Conservation (phyloP, 2,888 invertebrate genomes). For the Muscina levida region DNA sequence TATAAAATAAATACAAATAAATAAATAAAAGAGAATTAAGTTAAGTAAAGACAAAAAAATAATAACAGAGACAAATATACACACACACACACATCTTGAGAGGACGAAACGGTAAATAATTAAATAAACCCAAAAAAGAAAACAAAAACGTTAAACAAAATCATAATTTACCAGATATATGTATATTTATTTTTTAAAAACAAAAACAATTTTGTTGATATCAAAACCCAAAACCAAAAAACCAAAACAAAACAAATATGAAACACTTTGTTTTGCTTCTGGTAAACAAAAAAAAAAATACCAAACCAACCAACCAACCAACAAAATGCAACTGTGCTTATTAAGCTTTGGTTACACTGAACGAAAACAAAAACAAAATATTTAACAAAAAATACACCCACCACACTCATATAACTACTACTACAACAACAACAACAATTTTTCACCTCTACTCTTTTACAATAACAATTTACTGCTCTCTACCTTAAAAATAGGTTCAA, state of each 20-base stretch:
- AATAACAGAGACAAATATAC: slow-evolving; percentile 62
- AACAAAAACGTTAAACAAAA: slow-evolving; percentile 48
- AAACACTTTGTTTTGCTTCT: slow-evolving; percentile 51
- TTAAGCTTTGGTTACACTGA: slow-evolving; percentile 60
- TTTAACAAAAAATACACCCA: slow-evolving; percentile 55
- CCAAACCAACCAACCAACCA: slow-evolving; percentile 26
- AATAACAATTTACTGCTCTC: neutral
- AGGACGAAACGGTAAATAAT: slow-evolving; percentile 52
- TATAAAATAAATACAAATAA: slow-evolving; percentile 53
- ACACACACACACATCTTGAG: slow-evolving; percentile 67
- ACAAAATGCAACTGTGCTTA: slow-evolving; percentile 58
- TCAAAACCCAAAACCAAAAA: slow-evolving; percentile 4
- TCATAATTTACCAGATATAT: slow-evolving; percentile 34
- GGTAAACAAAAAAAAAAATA: slow-evolving; percentile 43
- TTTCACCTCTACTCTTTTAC: neutral
- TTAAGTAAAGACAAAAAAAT: slow-evolving; percentile 58
- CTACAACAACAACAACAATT: slow-evolving; percentile 43
- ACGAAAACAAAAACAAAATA: no score
- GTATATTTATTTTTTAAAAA: slow-evolving; percentile 40
- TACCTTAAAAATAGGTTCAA: no score
- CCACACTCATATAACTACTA: slow-evolving; percentile 48
- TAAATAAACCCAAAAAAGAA: slow-evolving; percentile 44
- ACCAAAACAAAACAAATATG: no score
- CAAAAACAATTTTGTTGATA: slow-evolving; percentile 42
- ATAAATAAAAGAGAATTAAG: slow-evolving; percentile 62